phyloP scores from a whole-genome alignment of 2,888 invertebrate species.

The Drosophila fungiperda region DNA sequence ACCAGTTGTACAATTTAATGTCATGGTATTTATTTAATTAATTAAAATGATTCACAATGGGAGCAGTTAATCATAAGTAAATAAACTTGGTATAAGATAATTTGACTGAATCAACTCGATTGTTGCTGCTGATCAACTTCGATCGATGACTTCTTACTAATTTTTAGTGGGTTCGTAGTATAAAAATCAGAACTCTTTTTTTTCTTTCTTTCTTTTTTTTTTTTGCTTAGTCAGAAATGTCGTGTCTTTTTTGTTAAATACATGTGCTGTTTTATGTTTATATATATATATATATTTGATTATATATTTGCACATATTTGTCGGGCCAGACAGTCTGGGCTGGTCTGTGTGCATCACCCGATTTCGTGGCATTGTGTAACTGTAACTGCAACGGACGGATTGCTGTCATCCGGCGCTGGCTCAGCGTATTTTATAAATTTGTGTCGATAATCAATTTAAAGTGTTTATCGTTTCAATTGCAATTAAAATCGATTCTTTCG shows the following conservation, averaged over 20 bases:
- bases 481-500: background rate
- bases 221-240: conserved; percentile 26
- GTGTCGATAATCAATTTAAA: conserved; percentile 59
- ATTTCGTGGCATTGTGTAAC: conserved; percentile 32
- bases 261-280: background rate
- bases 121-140: background rate
- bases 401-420: conserved; percentile 22
- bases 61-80: background rate
- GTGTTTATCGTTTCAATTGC: conserved; percentile 35
- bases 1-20: background rate
- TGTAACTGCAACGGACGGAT: conserved; percentile 32
- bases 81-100: background rate
- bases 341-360: conserved; percentile 24
- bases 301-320: background rate
- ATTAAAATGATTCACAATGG: background rate
- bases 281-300: background rate
- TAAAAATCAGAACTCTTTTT: background rate
- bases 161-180: background rate
- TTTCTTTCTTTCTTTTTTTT: background rate
- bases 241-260: background rate
- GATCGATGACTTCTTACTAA: background rate
- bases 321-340: conserved; percentile 26
- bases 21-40: background rate
- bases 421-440: conserved; percentile 53
- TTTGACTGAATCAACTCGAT: background rate